These are phyloP conservation scores for Melitaea cinxia DNA, from an alignment of 1,140 invertebrate species.

Conservation along the genomic window DNA sequence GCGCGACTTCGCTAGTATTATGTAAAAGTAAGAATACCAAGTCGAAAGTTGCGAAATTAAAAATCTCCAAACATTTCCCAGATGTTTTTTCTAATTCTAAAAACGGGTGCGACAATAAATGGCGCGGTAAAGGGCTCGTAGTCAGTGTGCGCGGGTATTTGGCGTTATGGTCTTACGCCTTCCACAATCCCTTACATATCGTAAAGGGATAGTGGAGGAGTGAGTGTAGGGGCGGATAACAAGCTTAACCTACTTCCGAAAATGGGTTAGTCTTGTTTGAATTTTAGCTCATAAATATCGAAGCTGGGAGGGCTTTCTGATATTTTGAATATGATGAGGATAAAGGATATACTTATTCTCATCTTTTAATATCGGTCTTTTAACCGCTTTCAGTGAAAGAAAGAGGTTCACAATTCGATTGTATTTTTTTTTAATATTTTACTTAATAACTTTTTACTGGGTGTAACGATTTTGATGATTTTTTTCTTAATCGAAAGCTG, in stretches of 20 bases:
- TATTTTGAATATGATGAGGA: background rate
- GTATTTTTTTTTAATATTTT: too few relatives aligned
- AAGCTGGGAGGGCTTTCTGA: background rate
- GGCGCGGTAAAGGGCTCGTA: background rate
- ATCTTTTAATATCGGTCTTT: background rate
- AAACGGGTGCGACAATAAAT: too few relatives aligned
- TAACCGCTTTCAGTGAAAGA: too few relatives aligned
- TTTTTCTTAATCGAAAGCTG: too few relatives aligned
- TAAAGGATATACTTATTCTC: background rate
- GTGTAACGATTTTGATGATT: too few relatives aligned
- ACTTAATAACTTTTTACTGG: too few relatives aligned
- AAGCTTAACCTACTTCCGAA: background rate
- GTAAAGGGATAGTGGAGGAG: background rate
- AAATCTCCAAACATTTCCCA: too few relatives aligned
- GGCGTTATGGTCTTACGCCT: background rate
- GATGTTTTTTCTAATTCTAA: too few relatives aligned
- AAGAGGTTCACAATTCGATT: too few relatives aligned
- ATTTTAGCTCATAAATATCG: conserved; percentile 6
- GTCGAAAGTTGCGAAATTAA: too few relatives aligned
- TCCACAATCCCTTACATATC: conserved; percentile 4
- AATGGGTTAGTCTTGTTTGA: background rate
- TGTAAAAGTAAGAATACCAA: too few relatives aligned
- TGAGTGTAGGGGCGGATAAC: conserved; percentile 4
- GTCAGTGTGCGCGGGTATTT: background rate
- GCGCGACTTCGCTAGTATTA: too few relatives aligned